A percentile compares a stretch with the other conserved stretches of the same genome.
Conservation (phyloP, 1,140 invertebrate species). For the Neuroterus valhalla region DNA sequence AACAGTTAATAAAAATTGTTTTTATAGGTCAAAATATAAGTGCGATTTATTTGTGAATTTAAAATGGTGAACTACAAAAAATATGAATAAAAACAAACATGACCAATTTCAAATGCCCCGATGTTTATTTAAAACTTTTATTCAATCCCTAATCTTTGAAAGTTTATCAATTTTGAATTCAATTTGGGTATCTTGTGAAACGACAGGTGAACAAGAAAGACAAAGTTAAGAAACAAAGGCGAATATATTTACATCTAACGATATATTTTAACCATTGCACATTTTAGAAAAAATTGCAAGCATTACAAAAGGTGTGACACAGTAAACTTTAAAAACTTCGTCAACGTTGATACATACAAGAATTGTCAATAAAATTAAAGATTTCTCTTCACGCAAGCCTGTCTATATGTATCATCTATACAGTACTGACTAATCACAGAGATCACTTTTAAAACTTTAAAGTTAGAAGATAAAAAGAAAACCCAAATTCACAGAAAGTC, state of each 20-base stretch:
- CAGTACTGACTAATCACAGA: slow-evolving; percentile 25
- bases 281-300: slow-evolving; percentile 12
- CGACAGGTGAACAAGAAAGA: not conserved
- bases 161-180: too few species aligned
- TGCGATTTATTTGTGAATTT: too few species aligned
- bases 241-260: slow-evolving; percentile 23
- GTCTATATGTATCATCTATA: slow-evolving; percentile 11
- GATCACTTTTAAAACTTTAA: not conserved
- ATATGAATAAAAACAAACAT: too few species aligned
- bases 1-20: too few species aligned
- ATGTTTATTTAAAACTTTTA: too few species aligned
- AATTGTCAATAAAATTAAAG: slow-evolving; percentile 13
- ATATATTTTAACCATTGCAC: slow-evolving; percentile 27
- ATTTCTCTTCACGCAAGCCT: slow-evolving; percentile 20
- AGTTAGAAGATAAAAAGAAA: not conserved
- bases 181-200: too few species aligned
- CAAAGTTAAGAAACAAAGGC: not conserved
- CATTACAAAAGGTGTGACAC: slow-evolving; percentile 17
- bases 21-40: too few species aligned
- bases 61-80: too few species aligned
- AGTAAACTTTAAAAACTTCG: slow-evolving; percentile 15
- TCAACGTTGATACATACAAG: slow-evolving; percentile 12
- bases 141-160: too few species aligned
- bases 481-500: not conserved
- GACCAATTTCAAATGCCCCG: too few species aligned